Evolutionary conservation across 2,113 vertebrate species (phyloP), one percentile per base, ranked within the genome.

Genomic region (Melanostigma gelatinosum): DNA sequence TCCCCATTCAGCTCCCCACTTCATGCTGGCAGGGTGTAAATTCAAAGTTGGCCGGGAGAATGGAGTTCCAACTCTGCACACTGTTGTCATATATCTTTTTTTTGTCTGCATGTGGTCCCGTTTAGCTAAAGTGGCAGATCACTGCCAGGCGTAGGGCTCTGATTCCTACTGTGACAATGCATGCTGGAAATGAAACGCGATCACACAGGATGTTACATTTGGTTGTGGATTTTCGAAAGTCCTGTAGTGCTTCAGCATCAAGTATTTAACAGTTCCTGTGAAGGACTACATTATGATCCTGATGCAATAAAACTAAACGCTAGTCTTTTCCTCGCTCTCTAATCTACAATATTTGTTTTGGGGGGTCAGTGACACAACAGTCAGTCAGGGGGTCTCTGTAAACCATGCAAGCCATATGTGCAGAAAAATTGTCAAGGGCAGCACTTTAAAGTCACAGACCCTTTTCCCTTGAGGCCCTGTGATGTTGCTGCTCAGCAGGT

Each of bases 21-120:
- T 65, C 42, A 72, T 50, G 77, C 65, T 84, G 88, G 61, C 79
- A 80, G 76, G 66, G 32, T 71, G 61, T 85, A 84, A 85, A 87
- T 86, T 74, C 50, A 78, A 72, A 72, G 67, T 69, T 38, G 32
- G 54, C 38, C 24, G 29, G 34, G 82, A 52, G 79, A 85, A 57
- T 61, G 65, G 29, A 78, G 80, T 42, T 83, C 48, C 73, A 68
- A 4, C 63, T 36, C 46, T 0, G 2, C 22, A 70, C 62, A 57
- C 58, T 74, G 54, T 15, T 82, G 64, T 84, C 84, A 72, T 52
- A 66, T 70, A 85, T 88, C 63, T 81, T 36, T 48, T 50, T 18
- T 70, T 68, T 65, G 54, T 75, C 73, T 84, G 70, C 84, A 84
- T 79, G 87, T 81, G 84, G 8, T 87, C 78, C 32, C 27, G 20